Evolutionary conservation across 2,888 invertebrate genomes (phyloP), one percentile per base, ranked within the genome.

Genomic region (Tortrix viridana): DNA sequence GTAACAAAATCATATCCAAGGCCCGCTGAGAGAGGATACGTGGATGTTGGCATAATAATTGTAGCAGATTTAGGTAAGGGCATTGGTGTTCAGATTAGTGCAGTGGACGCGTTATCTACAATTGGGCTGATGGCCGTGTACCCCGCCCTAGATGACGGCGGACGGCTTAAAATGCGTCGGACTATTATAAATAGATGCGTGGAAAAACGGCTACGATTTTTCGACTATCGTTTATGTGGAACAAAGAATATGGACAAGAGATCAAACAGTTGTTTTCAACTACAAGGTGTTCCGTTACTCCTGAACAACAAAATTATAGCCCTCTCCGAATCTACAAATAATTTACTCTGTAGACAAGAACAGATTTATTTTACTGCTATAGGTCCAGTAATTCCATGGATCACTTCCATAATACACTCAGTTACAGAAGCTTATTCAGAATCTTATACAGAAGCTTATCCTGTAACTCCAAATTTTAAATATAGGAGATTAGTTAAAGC

Each of bases 201-300:
- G 7, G 56, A 62, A 26, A 38, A 16, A 16, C 44, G 20, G 12
- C 37, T 49, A 23, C 22, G 26, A 5, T 16, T 57, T 19, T 16
- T 46, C n/a, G 56, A 50, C 1, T 50, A 52, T 26, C 44, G 38
- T 23, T 20, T 62, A 5, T 62, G 62, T 37, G 50, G 62, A 3
- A 7, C 5, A 9, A 62, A 52, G 14, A 14, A 5, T n/a, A 38
- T 22, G 14, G 5, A 5, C 18, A 37, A 2, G 14, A 18, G 16
- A 18, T 14, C 7, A n/a, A 46, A 46, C 14, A 52, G 37, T 32
- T 62, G 62, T 52, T 57, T 52, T 46, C 50, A 46, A 62, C 22
- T 48, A n/a, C 56, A 62, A 32, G 62, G 62, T 44, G 56, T 57
- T 16, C 62, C 62, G 2, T 23, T 62, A 16, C 18, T 62, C 16